phyloP scores from a whole-genome alignment of 1,140 invertebrate species.

The Zaprionus taronus region DNA sequence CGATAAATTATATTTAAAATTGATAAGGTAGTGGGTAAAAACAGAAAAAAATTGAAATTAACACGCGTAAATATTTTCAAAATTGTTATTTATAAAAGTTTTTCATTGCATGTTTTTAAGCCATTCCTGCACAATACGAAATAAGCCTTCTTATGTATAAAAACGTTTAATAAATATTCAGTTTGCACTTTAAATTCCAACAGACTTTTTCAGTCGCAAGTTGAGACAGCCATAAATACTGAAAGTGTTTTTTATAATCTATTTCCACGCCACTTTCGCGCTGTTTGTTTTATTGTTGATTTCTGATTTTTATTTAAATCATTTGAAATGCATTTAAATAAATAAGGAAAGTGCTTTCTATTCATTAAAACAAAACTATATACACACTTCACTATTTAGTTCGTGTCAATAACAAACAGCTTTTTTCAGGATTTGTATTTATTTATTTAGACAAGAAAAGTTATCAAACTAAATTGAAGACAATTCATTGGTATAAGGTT shows the following conservation, averaged over 20 bases:
- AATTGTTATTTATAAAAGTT: neutral
- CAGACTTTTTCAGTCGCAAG: neutral
- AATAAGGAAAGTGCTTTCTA: neutral
- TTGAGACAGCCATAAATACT: neutral
- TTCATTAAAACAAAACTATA: neutral
- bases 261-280: neutral
- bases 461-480: neutral
- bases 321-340: neutral
- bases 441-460: neutral
- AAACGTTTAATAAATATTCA: neutral
- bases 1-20: neutral
- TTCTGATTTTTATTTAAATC: neutral
- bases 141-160: neutral
- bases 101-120: neutral
- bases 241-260: neutral
- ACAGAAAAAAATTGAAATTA: neutral
- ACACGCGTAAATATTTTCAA: neutral
- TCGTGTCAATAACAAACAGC: neutral
- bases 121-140: neutral
- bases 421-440: neutral
- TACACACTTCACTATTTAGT: neutral
- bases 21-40: neutral
- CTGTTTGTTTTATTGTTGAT: neutral
- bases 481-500: neutral
- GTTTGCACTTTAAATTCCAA: conserved; percentile 1